These are phyloP conservation scores for Scrobipalpa atriplicella DNA, from an alignment of 2,888 invertebrate species.

Conservation along the genomic window DNA sequence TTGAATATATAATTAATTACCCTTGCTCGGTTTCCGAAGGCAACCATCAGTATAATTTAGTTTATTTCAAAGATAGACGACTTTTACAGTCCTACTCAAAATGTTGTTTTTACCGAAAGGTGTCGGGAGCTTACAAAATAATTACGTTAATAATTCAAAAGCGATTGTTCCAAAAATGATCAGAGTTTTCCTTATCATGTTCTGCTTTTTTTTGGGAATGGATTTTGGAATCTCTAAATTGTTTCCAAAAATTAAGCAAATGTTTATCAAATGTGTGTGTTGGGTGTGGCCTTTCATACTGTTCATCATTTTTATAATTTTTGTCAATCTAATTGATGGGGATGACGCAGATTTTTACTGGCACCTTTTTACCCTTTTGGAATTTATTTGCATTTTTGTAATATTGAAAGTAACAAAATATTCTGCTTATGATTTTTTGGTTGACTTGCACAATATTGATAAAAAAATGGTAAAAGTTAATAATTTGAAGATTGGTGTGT, in stretches of 20 bases:
- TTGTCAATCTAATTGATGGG: background rate
- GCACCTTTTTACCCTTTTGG: background rate
- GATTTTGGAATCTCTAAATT: slow-evolving; percentile 4
- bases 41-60: too few relatives aligned
- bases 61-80: too few relatives aligned
- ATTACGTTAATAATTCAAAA: background rate
- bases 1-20: too few relatives aligned
- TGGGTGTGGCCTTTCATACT: background rate
- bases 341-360: background rate
- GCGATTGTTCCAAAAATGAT: background rate
- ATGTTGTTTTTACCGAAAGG: background rate
- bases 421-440: background rate
- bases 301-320: background rate
- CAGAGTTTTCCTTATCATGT: background rate
- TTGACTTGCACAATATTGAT: slow-evolving; percentile 2
- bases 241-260: background rate
- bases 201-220: background rate
- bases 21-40: too few relatives aligned
- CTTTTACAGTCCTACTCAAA: too few relatives aligned
- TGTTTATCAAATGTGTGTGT: background rate
- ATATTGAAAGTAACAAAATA: background rate
- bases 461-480: background rate
- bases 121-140: background rate
- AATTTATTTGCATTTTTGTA: background rate
- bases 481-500: background rate